Evolutionary conservation across 1,140 invertebrate species (phyloP).

Genomic region (Macrostomum lignano): DNA sequence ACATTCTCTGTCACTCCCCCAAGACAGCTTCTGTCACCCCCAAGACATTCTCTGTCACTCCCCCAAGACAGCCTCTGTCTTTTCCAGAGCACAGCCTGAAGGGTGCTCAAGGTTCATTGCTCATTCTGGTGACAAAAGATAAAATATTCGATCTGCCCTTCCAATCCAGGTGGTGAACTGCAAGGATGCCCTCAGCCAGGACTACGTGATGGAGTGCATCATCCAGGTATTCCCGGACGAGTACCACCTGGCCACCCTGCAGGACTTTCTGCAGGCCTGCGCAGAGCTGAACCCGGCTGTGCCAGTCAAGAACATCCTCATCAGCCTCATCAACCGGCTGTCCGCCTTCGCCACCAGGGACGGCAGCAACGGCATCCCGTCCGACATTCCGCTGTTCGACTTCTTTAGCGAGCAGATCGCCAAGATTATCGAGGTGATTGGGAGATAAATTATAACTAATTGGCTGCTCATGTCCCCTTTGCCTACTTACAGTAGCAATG

Average conservation of each 20-base stretch:
- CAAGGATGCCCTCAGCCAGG: conserved; percentile 85
- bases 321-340: conserved; percentile 64
- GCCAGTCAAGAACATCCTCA: conserved; percentile 92
- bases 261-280: conserved; percentile 77
- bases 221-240: conserved; percentile 99
- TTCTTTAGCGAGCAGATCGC: conserved; percentile 92
- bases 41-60: too few species aligned
- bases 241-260: conserved; percentile 77
- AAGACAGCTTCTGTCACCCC: too few species aligned
- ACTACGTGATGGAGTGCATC: conserved; percentile 98
- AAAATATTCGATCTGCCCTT: conserved; percentile 57
- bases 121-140: neutral
- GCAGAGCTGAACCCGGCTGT: conserved; percentile 74
- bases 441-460: neutral
- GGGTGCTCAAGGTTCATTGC: too few species aligned
- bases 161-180: conserved; percentile 88
- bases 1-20: too few species aligned
- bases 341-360: conserved; percentile 34
- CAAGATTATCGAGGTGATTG: conserved; percentile 53
- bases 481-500: neutral
- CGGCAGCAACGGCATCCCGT: conserved; percentile 41
- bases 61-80: too few species aligned
- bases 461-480: neutral
- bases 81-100: too few species aligned
- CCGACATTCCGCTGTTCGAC: conserved; percentile 73